A percentile compares a stretch with the other conserved stretches of the same genome.
These are phyloP conservation scores for Drosophila guanche DNA, from an alignment of 1,140 invertebrate genomes.

Conservation along the genomic window DNA sequence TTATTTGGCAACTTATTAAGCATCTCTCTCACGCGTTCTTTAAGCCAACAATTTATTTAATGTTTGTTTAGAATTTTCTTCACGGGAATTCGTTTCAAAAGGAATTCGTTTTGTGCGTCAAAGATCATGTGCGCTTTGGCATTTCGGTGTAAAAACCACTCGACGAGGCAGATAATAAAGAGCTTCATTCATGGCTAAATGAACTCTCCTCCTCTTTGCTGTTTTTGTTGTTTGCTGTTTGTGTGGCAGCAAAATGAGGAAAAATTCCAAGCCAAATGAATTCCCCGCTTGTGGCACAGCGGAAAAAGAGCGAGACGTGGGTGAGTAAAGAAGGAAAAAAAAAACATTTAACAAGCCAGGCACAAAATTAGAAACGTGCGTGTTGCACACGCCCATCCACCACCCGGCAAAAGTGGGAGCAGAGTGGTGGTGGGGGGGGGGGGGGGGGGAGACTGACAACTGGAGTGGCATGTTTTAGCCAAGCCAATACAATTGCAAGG, in stretches of 20 bases:
- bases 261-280: conserved; percentile 62
- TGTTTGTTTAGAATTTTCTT: too few species aligned
- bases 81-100: too few species aligned
- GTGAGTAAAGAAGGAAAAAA: conserved; percentile 4
- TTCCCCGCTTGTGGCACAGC: conserved; percentile 36
- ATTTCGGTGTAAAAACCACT: background rate
- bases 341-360: conserved; percentile 68
- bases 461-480: conserved; percentile 61
- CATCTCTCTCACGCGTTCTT: too few species aligned
- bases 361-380: conserved; percentile 78
- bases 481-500: conserved; percentile 69
- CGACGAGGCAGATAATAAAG: conserved; percentile 60
- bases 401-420: conserved; percentile 30
- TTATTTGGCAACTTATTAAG: too few species aligned
- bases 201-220: conserved; percentile 52
- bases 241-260: conserved; percentile 37
- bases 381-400: conserved; percentile 15
- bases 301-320: background rate
- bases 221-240: background rate
- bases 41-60: too few species aligned
- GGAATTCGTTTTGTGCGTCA: too few species aligned
- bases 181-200: conserved; percentile 69
- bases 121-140: too few species aligned
- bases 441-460: conserved; percentile 31
- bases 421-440: conserved; percentile 1